Percentiles rank a stretch among this genome's conserved stretches.
These are phyloP conservation scores for Rousettus leschenaultii DNA, from an alignment of 2,113 vertebrate species.

Conservation along the genomic window DNA sequence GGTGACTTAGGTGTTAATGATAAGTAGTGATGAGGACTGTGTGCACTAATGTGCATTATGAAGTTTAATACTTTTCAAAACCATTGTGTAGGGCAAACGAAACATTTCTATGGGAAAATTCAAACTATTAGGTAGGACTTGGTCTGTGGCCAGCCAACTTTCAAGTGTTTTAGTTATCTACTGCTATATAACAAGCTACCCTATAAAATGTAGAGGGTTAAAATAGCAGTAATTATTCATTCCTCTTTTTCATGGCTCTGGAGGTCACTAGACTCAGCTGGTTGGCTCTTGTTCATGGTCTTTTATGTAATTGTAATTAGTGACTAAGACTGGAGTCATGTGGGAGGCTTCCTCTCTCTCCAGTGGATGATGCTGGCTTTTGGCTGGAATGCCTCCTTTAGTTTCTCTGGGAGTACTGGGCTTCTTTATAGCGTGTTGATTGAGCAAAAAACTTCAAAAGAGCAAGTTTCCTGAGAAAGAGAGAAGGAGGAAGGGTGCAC, in stretches of 20 bases:
- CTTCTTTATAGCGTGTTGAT: not conserved
- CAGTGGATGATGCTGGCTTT: not conserved
- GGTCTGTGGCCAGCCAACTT: not conserved
- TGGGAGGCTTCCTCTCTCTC: not conserved
- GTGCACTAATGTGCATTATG: too few species aligned
- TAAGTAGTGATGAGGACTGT: not conserved
- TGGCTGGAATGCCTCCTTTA: not conserved
- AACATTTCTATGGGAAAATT: slow-evolving; percentile 18
- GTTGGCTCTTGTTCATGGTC: not conserved
- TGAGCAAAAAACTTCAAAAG: not conserved
- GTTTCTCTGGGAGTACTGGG: not conserved
- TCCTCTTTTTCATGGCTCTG: not conserved
- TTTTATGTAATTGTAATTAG: not conserved
- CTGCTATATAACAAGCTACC: not conserved
- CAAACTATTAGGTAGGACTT: not conserved
- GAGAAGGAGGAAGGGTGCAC: not conserved
- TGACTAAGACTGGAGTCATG: not conserved
- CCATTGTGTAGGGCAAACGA: not conserved
- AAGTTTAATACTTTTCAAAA: not conserved
- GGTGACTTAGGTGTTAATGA: not conserved
- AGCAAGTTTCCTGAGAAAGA: not conserved
- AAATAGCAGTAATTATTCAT: not conserved
- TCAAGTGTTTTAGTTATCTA: not conserved
- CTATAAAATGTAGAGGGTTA: not conserved
- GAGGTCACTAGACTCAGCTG: not conserved